Evolutionary conservation across 2,113 vertebrate species (phyloP).

Genomic region (Emydura subglobosa): DNA sequence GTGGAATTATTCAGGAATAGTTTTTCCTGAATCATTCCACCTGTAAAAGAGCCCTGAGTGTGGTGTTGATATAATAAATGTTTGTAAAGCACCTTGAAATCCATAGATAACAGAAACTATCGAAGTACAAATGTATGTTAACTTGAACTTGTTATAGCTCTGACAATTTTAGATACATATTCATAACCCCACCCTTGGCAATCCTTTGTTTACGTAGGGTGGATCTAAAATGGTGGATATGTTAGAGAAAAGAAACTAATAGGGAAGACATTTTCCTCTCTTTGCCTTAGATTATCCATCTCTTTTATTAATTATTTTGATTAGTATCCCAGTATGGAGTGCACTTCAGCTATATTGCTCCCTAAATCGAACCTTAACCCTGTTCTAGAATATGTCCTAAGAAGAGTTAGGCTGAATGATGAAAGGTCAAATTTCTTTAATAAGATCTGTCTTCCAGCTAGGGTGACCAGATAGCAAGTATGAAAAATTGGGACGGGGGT

Average conservation of each 20-base stretch:
- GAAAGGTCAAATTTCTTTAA: neutral
- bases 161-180: neutral
- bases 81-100: neutral
- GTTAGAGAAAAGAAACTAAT: neutral
- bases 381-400: neutral
- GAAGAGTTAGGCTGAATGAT: neutral
- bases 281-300: too few relatives aligned
- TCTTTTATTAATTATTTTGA: neutral
- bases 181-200: neutral
- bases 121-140: neutral
- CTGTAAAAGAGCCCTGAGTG: neutral
- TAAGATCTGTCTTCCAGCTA: neutral
- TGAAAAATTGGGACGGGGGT: too few relatives aligned
- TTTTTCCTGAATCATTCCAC: neutral
- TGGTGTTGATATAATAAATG: neutral
- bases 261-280: too few relatives aligned
- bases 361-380: neutral
- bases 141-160: neutral
- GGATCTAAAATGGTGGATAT: neutral
- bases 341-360: neutral
- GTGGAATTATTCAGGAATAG: neutral
- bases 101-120: neutral
- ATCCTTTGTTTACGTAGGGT: neutral
- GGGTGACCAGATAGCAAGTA: too few relatives aligned
- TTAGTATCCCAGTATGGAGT: neutral